Evolutionary conservation across 1,140 invertebrate species (phyloP).

Genomic region (Drosophila sulfurigaster): DNA sequence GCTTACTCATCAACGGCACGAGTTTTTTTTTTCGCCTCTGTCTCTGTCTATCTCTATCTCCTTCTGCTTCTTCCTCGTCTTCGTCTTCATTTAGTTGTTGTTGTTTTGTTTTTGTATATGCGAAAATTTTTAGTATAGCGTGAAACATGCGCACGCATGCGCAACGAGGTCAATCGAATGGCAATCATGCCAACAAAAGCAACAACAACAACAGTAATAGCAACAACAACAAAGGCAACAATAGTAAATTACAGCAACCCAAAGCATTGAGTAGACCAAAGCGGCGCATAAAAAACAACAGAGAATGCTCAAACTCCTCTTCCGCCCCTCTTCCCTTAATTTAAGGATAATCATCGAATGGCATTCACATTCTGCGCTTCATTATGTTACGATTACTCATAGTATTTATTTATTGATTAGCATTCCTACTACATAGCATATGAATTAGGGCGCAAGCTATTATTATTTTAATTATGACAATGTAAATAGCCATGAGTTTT

Average conservation of each 20-base stretch:
- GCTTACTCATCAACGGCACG: constrained; percentile 75
- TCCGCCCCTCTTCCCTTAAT: constrained; percentile 1
- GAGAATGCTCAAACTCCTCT: background rate
- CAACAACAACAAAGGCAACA: constrained; percentile 29
- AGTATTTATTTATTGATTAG: no score
- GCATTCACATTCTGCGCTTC: background rate
- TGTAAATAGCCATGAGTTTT: no score
- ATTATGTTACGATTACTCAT: background rate
- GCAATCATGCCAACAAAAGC: constrained; percentile 68
- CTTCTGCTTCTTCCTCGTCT: background rate
- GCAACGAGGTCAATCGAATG: constrained; percentile 82
- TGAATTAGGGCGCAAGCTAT: no score
- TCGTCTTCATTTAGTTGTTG: constrained; percentile 6
- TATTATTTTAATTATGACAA: no score
- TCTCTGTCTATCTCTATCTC: background rate
- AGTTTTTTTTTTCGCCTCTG: constrained; percentile 23
- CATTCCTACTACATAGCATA: no score
- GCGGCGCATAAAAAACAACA: background rate
- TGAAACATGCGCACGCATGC: constrained; percentile 82
- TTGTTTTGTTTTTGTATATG: constrained; percentile 52
- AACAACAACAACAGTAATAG: constrained; percentile 33
- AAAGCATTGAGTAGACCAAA: constrained; percentile 34
- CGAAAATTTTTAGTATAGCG: constrained; percentile 79
- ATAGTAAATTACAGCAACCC: constrained; percentile 65
- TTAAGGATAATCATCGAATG: background rate